These are phyloP conservation scores for Megastigmus dorsalis DNA, from an alignment of 2,888 invertebrate genomes.

Conservation along the genomic window DNA sequence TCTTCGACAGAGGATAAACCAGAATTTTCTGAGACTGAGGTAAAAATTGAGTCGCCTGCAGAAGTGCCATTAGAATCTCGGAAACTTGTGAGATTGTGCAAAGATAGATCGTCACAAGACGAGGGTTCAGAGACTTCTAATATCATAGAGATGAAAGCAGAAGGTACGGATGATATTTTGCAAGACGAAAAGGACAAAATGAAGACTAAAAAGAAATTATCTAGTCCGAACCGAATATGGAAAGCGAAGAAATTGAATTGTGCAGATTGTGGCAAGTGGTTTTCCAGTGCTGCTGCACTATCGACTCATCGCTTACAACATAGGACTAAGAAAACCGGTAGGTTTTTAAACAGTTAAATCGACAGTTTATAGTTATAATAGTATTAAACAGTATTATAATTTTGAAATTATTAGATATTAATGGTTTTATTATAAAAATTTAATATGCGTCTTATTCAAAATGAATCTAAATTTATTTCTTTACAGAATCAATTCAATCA, in stretches of 20 bases:
- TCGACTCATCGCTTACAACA: conserved; percentile 68
- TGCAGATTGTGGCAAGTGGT: conserved; percentile 67
- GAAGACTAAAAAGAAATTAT: conserved; percentile 22
- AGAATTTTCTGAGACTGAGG: no score
- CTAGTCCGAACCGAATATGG: conserved; percentile 56
- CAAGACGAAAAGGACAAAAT: conserved; percentile 28
- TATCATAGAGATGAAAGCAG: conserved; percentile 13
- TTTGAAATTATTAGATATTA: no score
- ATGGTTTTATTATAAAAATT: no score
- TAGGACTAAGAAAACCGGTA: conserved; percentile 69
- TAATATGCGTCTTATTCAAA: no score
- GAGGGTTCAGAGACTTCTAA: neutral
- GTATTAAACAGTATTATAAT: no score
- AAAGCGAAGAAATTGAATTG: conserved; percentile 65
- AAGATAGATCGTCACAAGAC: neutral
- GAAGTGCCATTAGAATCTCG: neutral
- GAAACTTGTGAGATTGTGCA: neutral
- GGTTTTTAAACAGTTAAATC: conserved; percentile 25
- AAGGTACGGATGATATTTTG: conserved; percentile 38
- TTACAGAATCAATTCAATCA: no score
- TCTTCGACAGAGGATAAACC: neutral
- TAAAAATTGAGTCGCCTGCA: no score
- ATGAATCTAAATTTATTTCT: no score
- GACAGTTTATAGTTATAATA: no score
- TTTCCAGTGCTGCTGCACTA: conserved; percentile 64